Base-by-base conservation (phyloP, 2,888 invertebrate species). In the Drosophila neotestacea region DNA sequence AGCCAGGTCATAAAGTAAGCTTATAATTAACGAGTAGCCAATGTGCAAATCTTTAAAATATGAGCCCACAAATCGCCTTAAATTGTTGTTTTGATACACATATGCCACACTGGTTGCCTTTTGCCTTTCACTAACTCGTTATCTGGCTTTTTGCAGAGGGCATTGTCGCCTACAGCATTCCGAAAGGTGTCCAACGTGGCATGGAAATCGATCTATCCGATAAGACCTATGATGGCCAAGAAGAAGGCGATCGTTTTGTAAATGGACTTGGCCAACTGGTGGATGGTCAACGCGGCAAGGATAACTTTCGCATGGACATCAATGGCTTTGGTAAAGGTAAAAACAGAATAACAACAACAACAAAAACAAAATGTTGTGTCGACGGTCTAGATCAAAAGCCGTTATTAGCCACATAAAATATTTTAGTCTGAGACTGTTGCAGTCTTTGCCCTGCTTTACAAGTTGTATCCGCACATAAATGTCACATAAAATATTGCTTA, bases 201-300 rank as follows among this genome's bases (percentile, higher is more conserved):
- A 94, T 95, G 60, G 96, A 96, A 91, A 94, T 96, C 85, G 96
- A 96, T 92, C 94, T 97, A 55, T 94, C 95, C 54, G 97, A 97
- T 93, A 94, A 94, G 80, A 96, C 95, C 39, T 97, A 96, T 93
- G 97, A 97, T 92, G 96, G 96, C 7, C 92, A 93, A 60, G 95
- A 95, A 81, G 94, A 95, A 79, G 93, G 92, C 69, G 94, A 94
- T 80, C 93, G 94, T 74, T 94, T 95, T 81, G 94, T 94, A 64
- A 94, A 95, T 64, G 97, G 97, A 38, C 93, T 97, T 48, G 97
- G 97, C 65, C 96, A 96, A 92, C 94, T 97, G 79, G 94, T 95
- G 46, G 96, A 97, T 91, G 96, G 96, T 4, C 94, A 95, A 81
- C 94, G 94, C 82, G 96, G 96, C 64, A 94, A 94, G 74, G 95